phyloP scores from a whole-genome alignment of 2,113 vertebrate species.

The Istiophorus platypterus region DNA sequence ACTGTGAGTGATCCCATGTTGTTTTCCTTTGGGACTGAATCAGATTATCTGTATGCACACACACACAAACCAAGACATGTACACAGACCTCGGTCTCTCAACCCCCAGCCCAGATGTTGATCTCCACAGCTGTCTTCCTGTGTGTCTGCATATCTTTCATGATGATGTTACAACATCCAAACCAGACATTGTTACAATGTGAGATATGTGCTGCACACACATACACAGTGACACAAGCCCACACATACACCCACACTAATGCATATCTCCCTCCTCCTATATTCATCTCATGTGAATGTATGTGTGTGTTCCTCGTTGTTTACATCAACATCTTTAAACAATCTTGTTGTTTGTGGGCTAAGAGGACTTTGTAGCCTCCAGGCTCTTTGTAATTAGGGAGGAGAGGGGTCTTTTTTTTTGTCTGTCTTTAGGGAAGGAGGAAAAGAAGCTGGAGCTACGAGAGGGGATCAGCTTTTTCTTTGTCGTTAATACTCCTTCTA shows the following conservation, averaged over 20 bases:
- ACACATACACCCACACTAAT: background rate
- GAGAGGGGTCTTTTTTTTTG: conserved; percentile 32
- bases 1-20: conserved; percentile 57
- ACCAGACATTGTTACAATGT: conserved; percentile 50
- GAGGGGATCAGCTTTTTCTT: conserved; percentile 41
- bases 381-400: conserved; percentile 69
- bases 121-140: conserved; percentile 78
- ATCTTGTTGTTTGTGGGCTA: conserved; percentile 72
- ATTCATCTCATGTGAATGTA: conserved; percentile 45
- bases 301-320: conserved; percentile 71
- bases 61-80: conserved; percentile 1
- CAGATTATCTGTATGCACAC: conserved; percentile 56
- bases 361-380: conserved; percentile 62
- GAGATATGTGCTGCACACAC: conserved; percentile 10
- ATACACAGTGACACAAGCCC: too few relatives aligned
- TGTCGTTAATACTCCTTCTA: conserved; percentile 18
- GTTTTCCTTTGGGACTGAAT: conserved; percentile 61
- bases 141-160: conserved; percentile 68
- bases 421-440: conserved; percentile 36
- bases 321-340: conserved; percentile 80
- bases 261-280: conserved; percentile 63
- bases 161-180: conserved; percentile 58
- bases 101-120: conserved; percentile 74
- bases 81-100: conserved; percentile 41
- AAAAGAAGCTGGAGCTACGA: conserved; percentile 17